Percentiles rank a stretch among this genome's conserved stretches.
Evolutionary conservation across 2,888 invertebrate genomes (phyloP).

Genomic region (Diarsia dahlii): DNA sequence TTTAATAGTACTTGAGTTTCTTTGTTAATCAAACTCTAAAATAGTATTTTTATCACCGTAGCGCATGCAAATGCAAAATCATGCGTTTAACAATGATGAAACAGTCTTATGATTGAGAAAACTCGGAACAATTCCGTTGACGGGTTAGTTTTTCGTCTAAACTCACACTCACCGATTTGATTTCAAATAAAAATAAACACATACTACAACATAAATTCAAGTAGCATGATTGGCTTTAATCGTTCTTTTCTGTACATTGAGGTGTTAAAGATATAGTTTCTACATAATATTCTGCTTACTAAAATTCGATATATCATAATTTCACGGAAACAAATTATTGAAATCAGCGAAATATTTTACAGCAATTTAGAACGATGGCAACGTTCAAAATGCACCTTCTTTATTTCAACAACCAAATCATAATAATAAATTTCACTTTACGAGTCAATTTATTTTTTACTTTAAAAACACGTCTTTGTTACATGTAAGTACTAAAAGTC

Average conservation of each 20-base stretch:
- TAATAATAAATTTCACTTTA: slow-evolving; percentile 7
- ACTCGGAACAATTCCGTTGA: background rate
- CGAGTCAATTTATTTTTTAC: background rate
- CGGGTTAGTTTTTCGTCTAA: background rate
- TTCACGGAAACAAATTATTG: background rate
- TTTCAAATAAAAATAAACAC: slow-evolving; percentile 1
- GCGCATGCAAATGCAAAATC: background rate
- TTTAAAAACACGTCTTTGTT: background rate
- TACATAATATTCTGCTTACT: too few relatives aligned
- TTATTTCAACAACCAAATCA: slow-evolving; percentile 2
- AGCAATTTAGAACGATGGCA: background rate
- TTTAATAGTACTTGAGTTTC: background rate
- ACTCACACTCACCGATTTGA: background rate
- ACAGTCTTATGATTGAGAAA: background rate
- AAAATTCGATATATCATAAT: background rate
- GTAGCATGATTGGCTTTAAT: background rate
- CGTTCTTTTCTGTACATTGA: too few relatives aligned
- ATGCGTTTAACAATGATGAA: background rate
- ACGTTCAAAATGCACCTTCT: background rate
- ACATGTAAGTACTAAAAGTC: background rate
- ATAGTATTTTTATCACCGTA: background rate
- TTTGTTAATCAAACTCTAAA: background rate
- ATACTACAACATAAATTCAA: slow-evolving; percentile 4
- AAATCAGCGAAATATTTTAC: background rate
- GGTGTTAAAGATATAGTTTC: too few relatives aligned